Conservation (phyloP, 2,797 vertebrate species). For the Rhynchonycteris naso region DNA sequence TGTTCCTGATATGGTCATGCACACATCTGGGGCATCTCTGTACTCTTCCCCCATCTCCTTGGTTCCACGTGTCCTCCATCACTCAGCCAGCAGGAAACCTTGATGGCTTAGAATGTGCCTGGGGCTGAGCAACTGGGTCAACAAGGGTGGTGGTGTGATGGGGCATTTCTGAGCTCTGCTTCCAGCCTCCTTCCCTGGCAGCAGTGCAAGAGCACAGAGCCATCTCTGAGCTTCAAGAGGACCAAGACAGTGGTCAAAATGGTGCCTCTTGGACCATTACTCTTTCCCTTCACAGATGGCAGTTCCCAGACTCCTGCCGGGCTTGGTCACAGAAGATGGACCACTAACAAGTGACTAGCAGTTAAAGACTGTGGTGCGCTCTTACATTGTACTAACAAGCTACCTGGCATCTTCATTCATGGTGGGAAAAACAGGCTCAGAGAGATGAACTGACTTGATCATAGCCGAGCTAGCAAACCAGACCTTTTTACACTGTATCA, state of each 20-base stretch:
- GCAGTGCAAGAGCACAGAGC: not conserved
- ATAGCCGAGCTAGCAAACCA: not conserved
- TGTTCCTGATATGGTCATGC: conserved; percentile 53
- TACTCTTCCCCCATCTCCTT: not conserved
- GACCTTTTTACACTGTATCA: not conserved
- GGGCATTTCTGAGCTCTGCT: not conserved
- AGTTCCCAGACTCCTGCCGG: not conserved
- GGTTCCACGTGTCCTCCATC: conserved; percentile 46
- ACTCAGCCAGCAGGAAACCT: conserved; percentile 46
- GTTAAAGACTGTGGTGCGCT: not conserved
- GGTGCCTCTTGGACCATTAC: not conserved
- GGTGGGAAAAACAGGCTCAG: not conserved
- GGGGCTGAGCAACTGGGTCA: conserved; percentile 60
- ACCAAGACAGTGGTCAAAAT: not conserved
- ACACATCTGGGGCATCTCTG: conserved; percentile 71
- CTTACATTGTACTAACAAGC: not conserved
- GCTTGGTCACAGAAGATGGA: not conserved
- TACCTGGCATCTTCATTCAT: not conserved
- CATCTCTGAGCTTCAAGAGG: not conserved
- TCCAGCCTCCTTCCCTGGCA: not conserved
- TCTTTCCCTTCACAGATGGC: not conserved
- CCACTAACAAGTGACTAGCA: not conserved
- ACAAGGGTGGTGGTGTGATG: not conserved
- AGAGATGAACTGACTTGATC: not conserved
- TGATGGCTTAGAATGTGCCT: conserved; percentile 43